Conservation (phyloP, 2,797 vertebrate genomes). For the Poecilia wingei region DNA sequence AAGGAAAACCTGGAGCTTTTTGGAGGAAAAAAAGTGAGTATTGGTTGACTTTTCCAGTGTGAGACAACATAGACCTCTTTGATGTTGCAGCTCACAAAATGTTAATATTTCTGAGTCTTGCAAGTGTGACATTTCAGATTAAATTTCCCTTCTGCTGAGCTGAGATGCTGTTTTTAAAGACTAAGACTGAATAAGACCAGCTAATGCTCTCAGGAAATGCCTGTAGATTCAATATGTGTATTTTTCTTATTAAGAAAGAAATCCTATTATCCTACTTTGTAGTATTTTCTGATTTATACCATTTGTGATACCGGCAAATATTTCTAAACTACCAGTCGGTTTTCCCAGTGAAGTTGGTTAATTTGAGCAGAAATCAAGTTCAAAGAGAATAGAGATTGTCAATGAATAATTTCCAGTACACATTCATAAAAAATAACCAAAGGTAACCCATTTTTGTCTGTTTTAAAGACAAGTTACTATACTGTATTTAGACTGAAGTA, state of each 20-base stretch:
- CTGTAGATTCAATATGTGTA: not conserved
- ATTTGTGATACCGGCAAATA: not conserved
- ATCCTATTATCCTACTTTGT: not conserved
- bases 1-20: slow-evolving; percentile 11
- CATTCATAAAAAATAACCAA: not conserved
- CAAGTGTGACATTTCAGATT: not conserved
- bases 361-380: not conserved
- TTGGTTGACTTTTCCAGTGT: slow-evolving; percentile 3
- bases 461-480: not conserved
- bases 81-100: not conserved
- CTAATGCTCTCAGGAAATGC: not conserved
- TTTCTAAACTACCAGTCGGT: not conserved
- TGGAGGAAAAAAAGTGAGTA: slow-evolving; percentile 49
- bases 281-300: not conserved
- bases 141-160: not conserved
- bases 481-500: not conserved
- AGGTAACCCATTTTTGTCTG: not conserved
- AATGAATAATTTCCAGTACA: not conserved
- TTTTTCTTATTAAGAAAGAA: not conserved
- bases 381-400: not conserved
- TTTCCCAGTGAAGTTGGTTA: not conserved
- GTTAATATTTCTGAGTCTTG: not conserved
- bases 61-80: not conserved
- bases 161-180: not conserved
- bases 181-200: not conserved